Conservation (phyloP, 2,888 invertebrate genomes). For the Heteromurus nitidus region DNA sequence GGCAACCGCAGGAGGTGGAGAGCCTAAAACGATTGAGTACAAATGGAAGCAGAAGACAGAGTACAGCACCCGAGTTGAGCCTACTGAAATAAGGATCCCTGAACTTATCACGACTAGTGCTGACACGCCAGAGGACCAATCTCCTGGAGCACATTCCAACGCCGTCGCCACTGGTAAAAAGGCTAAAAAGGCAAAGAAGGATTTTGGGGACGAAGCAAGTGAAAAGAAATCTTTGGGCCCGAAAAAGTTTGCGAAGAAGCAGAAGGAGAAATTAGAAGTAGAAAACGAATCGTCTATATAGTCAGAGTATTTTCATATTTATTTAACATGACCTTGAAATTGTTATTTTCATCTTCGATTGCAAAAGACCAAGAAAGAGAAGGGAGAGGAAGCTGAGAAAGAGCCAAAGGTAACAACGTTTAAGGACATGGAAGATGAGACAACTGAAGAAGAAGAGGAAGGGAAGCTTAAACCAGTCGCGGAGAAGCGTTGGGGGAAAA, state of each 20-base stretch:
- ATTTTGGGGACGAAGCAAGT: slow-evolving; percentile 3
- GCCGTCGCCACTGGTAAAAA: not conserved
- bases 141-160: not conserved
- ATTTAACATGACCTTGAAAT: no score
- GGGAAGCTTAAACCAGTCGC: not conserved
- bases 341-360: no score
- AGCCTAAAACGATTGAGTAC: not conserved
- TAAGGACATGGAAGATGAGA: not conserved
- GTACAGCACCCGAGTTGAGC: not conserved
- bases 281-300: no score
- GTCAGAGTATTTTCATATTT: no score
- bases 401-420: not conserved
- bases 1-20: not conserved
- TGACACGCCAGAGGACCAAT: not conserved
- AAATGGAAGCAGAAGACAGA: not conserved
- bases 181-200: not conserved
- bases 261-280: slow-evolving; percentile 17
- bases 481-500: slow-evolving; percentile 9
- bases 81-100: no score
- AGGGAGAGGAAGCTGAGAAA: not conserved
- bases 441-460: slow-evolving; percentile 2
- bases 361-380: no score
- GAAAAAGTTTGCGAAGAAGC: slow-evolving; percentile 18
- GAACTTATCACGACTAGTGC: not conserved
- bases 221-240: slow-evolving; percentile 15